Percentiles rank a stretch among this genome's conserved stretches.
Evolutionary conservation across 2,888 invertebrate genomes (phyloP).

Genomic region (Fragum whitleyi): DNA sequence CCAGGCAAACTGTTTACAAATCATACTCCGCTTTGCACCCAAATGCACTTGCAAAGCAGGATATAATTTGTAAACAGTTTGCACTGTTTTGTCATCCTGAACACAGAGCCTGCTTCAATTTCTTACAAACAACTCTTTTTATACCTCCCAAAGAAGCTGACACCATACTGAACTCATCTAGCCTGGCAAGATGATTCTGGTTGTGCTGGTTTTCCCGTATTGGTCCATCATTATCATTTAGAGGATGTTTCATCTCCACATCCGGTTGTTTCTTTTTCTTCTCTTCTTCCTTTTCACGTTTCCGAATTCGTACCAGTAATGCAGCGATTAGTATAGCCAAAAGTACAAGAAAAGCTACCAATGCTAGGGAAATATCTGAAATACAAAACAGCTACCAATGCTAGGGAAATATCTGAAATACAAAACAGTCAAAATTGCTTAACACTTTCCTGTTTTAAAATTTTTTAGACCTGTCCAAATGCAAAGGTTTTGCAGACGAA

Average conservation of each 20-base stretch:
- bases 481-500: no score
- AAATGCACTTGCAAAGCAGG: no score
- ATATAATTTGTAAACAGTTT: no score
- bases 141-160: conserved; percentile 76
- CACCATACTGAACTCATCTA: conserved; percentile 82
- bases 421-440: conserved; percentile 63
- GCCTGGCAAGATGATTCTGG: conserved; percentile 76
- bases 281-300: conserved; percentile 61
- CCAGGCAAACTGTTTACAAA: no score
- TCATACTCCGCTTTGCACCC: no score
- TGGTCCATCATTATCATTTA: conserved; percentile 61
- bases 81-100: no score
- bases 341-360: conserved; percentile 72
- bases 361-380: conserved; percentile 72
- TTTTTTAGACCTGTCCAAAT: no score
- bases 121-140: no score
- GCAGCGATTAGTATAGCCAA: conserved; percentile 74
- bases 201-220: conserved; percentile 54
- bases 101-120: no score
- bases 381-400: conserved; percentile 60
- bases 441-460: conserved; percentile 19
- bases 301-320: conserved; percentile 69
- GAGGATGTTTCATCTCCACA: conserved; percentile 75
- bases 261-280: conserved; percentile 68
- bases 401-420: conserved; percentile 72